Evolutionary conservation across 1,140 invertebrate genomes (phyloP), one percentile per base, ranked within the genome.

Genomic region (Myzus persicae): DNA sequence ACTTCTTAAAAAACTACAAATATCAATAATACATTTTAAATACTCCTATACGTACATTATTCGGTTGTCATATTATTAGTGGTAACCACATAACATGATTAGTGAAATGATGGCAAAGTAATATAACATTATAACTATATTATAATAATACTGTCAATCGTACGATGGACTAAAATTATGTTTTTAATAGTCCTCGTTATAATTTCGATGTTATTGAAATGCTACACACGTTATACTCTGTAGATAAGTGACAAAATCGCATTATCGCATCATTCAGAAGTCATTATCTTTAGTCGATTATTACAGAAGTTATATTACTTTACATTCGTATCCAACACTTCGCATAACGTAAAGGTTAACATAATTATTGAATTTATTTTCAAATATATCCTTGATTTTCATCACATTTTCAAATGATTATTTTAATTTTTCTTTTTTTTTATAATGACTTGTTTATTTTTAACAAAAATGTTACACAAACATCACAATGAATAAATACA

Each of bases 241-340:
- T n/a, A 51, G 87, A 89, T 51, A 89, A 51, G 59, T 76, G 11
- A 76, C 24, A 51, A 24, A 88, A 89, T 89, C 48, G 11, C n/a
- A 20, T 31, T 89, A 89, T 89, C 87, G 48, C 36, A 38, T 46
- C 87, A 22, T 89, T 38, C 87, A 87, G 44, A 31, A 46, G 85
- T 46, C 85, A 87, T 46, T 87, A 87, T 87, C 18, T 46, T 87
- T 48, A 7, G 31, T 36, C 31, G 14, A 87, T 46, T 87, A 87
- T 22, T 44, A 87, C 18, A 42, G 31, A 76, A 76, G 14, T 76
- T 67, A 67, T 76, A 76, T 36, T 76, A 76, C 3, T 76, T 76
- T 76, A 18, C 14, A 76, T n/a, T 76, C 31, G n/a, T 76, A 76
- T n/a, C 31, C n/a, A 76, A 76, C 14, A 76, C 31, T n/a, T 76